phyloP scores from a whole-genome alignment of 2,888 invertebrate species.

The Orchesella flavescens region DNA sequence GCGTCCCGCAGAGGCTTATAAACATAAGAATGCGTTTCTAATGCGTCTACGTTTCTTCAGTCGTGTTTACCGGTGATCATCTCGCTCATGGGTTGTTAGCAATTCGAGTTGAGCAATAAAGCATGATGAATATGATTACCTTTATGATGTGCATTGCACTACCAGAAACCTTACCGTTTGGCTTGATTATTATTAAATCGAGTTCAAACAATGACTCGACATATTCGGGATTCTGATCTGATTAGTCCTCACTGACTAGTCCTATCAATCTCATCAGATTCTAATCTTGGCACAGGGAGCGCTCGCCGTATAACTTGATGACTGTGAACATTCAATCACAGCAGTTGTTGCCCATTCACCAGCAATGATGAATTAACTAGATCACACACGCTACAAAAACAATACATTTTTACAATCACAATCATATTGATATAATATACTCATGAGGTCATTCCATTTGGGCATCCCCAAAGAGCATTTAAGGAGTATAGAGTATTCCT shows the following conservation, averaged over 20 bases:
- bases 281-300: conserved; percentile 13
- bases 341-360: conserved; percentile 38
- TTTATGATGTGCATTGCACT: not conserved
- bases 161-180: not conserved
- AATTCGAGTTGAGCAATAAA: conserved; percentile 44
- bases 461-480: not conserved
- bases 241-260: conserved; percentile 45
- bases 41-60: conserved; percentile 8
- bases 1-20: conserved; percentile 58
- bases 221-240: conserved; percentile 36
- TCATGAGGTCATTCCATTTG: conserved; percentile 30
- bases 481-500: not conserved
- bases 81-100: conserved; percentile 49
- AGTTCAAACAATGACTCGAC: conserved; percentile 47
- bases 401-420: not conserved
- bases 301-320: conserved; percentile 2
- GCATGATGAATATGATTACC: conserved; percentile 11
- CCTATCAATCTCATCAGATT: conserved; percentile 34
- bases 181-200: conserved; percentile 26
- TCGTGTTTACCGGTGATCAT: conserved; percentile 47
- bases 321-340: conserved; percentile 28
- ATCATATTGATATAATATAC: not conserved
- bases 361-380: conserved; percentile 55
- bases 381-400: conserved; percentile 29
- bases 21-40: conserved; percentile 59